Base-by-base conservation (phyloP, 2,888 invertebrate genomes). In the Drosophila koepferae region DNA sequence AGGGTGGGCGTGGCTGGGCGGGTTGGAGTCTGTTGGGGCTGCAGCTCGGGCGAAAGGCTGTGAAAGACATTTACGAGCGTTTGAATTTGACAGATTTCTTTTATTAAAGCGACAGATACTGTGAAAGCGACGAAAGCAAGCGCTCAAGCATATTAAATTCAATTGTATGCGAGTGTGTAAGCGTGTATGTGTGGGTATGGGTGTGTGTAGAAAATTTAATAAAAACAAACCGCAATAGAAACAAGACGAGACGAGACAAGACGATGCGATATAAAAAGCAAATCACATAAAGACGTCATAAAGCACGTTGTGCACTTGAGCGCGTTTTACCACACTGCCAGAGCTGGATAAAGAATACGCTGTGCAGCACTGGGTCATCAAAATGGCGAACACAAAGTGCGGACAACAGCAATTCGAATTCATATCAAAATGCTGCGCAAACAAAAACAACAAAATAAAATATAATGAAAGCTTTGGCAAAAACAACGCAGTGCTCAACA, bases 81-180 rank as follows among this genome's bases (percentile, higher is more conserved):
- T 82, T 84, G 82, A 87, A 79, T 87, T 87, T 87, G 87, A 87
- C 88, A 87, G 86, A 87, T 87, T 86, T 87, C 77, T 81, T 87
- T 83, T 85, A 83, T 88, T 86, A 81, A 72, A 86, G 69, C 83
- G 77, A 80, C 83, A 81, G 80, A 72, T 72, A 81, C 72, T 64
- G 34, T 20, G 66, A 61, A 72, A 79, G 74, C 63, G 66, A 70
- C 72, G 70, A 53, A 61, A 73, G 59, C 66, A 77, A 70, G 61
- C 83, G 71, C 65, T 74, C 77, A 72, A 80, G 80, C 86, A 86
- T 75, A 81, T 74, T 43, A 73, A 81, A 80, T 72, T 48, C 73
- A 75, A 77, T 72, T 72, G 61, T 51, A 53, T 69, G 1, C 20
- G 40, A 41, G 38, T 36, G 28, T 54, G 16, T 49, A 51, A 49